These are phyloP conservation scores for Corythornis cristatus DNA, from an alignment of 2,113 vertebrate genomes.

Conservation along the genomic window DNA sequence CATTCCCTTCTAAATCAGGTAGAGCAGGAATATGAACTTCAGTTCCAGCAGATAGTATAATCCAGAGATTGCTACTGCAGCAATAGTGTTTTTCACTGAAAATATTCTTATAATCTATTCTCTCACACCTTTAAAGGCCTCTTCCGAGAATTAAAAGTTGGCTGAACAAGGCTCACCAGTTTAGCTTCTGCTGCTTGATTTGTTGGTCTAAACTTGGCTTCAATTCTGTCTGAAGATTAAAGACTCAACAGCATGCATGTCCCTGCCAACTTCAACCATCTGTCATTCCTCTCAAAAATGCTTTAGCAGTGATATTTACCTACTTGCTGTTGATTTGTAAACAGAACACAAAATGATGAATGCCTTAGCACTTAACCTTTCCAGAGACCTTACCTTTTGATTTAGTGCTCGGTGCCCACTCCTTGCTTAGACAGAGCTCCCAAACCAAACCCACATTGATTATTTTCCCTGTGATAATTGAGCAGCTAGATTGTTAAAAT, in stretches of 20 bases:
- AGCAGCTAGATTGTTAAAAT: not conserved
- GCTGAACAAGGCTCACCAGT: not conserved
- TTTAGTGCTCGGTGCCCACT: not conserved
- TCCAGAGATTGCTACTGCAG: not conserved
- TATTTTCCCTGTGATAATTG: not conserved
- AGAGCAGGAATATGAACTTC: not conserved
- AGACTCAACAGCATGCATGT: not conserved
- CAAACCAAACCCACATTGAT: not conserved
- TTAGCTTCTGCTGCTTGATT: not conserved
- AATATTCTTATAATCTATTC: not conserved
- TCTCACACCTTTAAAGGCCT: not conserved
- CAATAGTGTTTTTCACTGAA: not conserved
- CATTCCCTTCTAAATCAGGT: not conserved
- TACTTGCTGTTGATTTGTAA: not conserved
- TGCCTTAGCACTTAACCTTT: not conserved
- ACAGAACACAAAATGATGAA: not conserved
- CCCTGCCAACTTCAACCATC: not conserved
- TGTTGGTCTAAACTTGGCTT: not conserved
- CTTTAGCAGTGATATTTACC: slow-evolving; percentile 16
- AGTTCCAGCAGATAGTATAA: not conserved
- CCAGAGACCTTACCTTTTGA: not conserved
- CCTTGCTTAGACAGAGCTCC: not conserved
- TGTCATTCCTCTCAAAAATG: slow-evolving; percentile 3
- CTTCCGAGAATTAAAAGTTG: not conserved
- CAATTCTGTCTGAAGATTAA: slow-evolving; percentile 16